Base-by-base conservation (phyloP, 1,140 invertebrate genomes). In the Bombus breviceps region DNA sequence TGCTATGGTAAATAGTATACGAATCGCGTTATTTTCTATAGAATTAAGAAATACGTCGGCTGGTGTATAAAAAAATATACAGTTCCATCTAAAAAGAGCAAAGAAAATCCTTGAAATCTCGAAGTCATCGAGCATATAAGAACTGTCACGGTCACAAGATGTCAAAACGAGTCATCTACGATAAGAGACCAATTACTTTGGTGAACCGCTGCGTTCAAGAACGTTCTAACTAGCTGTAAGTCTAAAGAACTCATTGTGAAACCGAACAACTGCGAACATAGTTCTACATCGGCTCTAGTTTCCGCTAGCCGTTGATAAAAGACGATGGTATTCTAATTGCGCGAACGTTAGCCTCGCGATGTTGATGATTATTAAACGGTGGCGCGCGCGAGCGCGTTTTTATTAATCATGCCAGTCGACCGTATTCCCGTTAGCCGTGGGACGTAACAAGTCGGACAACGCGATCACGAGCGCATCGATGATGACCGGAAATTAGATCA, bases 401-500 rank as follows among this genome's bases (percentile, higher is more conserved):
- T 41, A 12, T 78, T 37, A 72, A 77, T 72, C 64, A 79, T 75
- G 68, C 79, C 37, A 34, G 57, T 59, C 53, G 72, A 75, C 25
- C n/a, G 32, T 64, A n/a, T 41, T 85, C 78, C 62, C 53, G 77
- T 72, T 78, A 62, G 75, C 32, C 28, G 72, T 62, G 47, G 6
- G 25, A 18, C 71, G 77, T 53, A 85, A 76, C 53, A 22, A 75
- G 81, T 53, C 41, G 28, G 57, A 41, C 43, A 53, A 74, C 57
- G 15, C 41, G 34, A 43, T 84, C 66, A 37, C 12, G 41, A 53
- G 18, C 9, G 28, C 59, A 79, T 68, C 76, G 72, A 89, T 81
- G 78, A 78, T 84, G 77, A 86, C 82, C 88, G 88, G 87, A 89
- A 89, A 89, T 89, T 88, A 88, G 74, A 85, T 85, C 76, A 84